These are phyloP conservation scores for Monopis laevigella DNA, from an alignment of 2,888 invertebrate species.

Conservation along the genomic window DNA sequence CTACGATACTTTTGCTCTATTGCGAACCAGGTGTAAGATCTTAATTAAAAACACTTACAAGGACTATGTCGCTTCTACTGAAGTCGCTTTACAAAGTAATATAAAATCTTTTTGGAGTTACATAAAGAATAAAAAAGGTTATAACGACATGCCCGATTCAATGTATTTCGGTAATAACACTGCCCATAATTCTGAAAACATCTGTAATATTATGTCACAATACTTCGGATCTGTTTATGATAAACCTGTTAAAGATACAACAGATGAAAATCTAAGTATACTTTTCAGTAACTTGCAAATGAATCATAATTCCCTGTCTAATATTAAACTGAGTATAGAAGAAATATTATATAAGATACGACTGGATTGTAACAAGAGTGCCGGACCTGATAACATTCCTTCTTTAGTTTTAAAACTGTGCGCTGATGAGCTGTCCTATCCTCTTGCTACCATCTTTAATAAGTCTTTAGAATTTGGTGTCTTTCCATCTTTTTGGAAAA, in stretches of 20 bases:
- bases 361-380: not conserved
- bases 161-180: not conserved
- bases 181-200: not conserved
- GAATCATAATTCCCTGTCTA: not conserved
- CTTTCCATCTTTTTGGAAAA: not conserved
- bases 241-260: slow-evolving; percentile 2
- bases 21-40: not conserved
- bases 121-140: not conserved
- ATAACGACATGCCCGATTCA: not conserved
- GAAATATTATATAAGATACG: not conserved
- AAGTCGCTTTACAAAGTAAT: not conserved
- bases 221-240: not conserved
- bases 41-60: not conserved
- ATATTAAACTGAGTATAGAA: not conserved
- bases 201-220: not conserved
- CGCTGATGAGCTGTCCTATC: not conserved
- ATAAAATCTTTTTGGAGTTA: not conserved
- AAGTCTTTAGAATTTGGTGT: not conserved
- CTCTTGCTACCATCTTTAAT: not conserved
- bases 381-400: not conserved
- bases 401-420: not conserved
- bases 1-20: not conserved
- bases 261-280: too few species aligned
- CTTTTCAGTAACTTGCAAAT: too few species aligned
- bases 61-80: too few species aligned